Conservation (phyloP, 2,797 vertebrate genomes). For the Sylvilagus floridanus region DNA sequence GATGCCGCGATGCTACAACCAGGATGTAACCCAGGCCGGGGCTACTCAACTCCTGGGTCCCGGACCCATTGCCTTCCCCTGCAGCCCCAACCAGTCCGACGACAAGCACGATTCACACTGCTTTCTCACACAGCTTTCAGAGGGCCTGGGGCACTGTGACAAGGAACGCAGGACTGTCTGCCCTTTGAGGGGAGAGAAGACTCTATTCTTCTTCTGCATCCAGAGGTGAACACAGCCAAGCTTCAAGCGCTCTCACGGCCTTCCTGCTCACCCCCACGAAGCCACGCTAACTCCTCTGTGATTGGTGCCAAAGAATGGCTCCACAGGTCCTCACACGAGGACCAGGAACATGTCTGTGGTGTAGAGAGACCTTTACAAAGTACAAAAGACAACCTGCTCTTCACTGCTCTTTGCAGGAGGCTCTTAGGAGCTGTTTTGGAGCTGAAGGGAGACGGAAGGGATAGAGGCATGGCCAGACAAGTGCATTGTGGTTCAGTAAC, state of each 20-base stretch:
- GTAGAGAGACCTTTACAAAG: background rate
- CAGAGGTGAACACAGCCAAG: background rate
- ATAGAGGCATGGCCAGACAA: fast-evolving
- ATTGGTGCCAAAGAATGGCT: background rate
- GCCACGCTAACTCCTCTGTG: background rate
- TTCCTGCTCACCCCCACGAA: background rate
- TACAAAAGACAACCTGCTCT: background rate
- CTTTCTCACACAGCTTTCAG: background rate
- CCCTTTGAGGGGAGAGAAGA: background rate
- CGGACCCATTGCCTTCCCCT: background rate
- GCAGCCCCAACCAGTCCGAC: background rate
- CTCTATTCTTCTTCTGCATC: background rate
- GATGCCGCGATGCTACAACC: background rate
- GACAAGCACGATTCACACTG: background rate
- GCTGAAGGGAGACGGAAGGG: background rate
- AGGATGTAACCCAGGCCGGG: background rate
- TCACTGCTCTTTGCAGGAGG: background rate
- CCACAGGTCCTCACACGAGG: background rate
- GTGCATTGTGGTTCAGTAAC: background rate
- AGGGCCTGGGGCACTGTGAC: background rate
- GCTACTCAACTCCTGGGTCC: background rate
- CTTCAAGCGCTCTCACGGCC: fast-evolving
- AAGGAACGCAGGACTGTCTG: background rate
- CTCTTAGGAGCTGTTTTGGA: background rate
- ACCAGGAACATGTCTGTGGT: background rate